phyloP scores from a whole-genome alignment of 2,797 vertebrate genomes.

The Pempheris klunzingeri region DNA sequence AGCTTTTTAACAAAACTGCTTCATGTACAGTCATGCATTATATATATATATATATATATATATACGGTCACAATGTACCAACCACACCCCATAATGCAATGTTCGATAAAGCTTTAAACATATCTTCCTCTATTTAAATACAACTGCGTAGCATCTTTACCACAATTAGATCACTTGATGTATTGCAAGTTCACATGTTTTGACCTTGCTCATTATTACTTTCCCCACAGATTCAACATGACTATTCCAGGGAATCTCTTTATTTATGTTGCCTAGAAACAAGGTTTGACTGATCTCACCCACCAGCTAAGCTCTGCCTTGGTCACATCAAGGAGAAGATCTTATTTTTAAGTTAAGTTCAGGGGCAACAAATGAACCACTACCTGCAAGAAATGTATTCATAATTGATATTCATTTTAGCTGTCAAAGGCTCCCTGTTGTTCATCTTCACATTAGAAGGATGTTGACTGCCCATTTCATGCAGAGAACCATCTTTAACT shows the following conservation, averaged over 20 bases:
- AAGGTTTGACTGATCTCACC: background rate
- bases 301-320: conserved; percentile 5
- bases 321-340: conserved; percentile 23
- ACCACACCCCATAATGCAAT: background rate
- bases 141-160: background rate
- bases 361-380: background rate
- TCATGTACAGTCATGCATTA: background rate
- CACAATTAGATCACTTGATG: conserved; percentile 8
- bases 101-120: background rate
- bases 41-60: too few species aligned
- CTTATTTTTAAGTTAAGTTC: conserved; percentile 23
- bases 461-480: conserved; percentile 16
- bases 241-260: background rate
- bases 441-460: conserved; percentile 14
- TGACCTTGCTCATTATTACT: conserved; percentile 24
- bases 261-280: conserved; percentile 59
- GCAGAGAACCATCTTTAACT: conserved; percentile 7
- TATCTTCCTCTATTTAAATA: background rate
- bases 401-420: background rate
- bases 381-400: conserved; percentile 1
- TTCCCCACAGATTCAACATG: background rate
- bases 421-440: background rate
- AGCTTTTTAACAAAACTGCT: background rate
- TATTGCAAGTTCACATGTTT: conserved; percentile 4
- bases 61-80: background rate